A percentile compares a stretch with the other conserved stretches of the same genome.
Evolutionary conservation across 2,888 invertebrate species (phyloP).

Genomic region (Cistogaster globosa): DNA sequence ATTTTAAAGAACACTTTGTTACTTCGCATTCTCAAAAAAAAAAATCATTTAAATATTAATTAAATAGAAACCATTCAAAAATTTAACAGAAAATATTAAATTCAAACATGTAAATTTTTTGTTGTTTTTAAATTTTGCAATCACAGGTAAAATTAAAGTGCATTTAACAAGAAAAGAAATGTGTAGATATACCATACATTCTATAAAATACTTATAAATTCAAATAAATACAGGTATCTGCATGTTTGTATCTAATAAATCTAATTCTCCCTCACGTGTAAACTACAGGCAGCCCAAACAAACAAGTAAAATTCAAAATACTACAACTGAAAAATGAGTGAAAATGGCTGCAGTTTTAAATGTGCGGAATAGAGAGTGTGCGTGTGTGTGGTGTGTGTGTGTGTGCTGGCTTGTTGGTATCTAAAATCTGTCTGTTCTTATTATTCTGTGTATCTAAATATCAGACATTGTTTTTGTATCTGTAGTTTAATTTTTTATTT

Average conservation of each 20-base stretch:
- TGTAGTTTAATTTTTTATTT: slow-evolving; percentile 6
- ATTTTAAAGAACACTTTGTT: too few relatives aligned
- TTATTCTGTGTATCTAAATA: slow-evolving; percentile 37
- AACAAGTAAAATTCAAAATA: slow-evolving; percentile 28
- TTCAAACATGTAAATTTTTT: neutral
- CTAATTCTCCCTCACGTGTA: slow-evolving; percentile 68
- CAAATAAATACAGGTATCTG: neutral
- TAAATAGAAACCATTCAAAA: neutral
- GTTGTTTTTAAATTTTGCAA: too few relatives aligned
- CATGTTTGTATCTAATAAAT: slow-evolving; percentile 54
- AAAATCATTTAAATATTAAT: neutral
- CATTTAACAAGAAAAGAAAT: neutral
- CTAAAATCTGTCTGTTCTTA: slow-evolving; percentile 46
- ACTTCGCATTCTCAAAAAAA: too few relatives aligned
- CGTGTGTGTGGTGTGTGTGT: neutral
- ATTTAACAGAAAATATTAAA: neutral
- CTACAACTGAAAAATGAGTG: slow-evolving; percentile 17
- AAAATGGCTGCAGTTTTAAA: slow-evolving; percentile 20
- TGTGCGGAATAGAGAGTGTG: neutral
- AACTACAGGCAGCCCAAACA: slow-evolving; percentile 31
- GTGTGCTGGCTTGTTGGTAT: slow-evolving; percentile 10
- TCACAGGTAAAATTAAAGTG: neutral
- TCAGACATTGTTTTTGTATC: slow-evolving; percentile 25
- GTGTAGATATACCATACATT: neutral
- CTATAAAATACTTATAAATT: neutral